Evolutionary conservation across 2,113 vertebrate genomes (phyloP).

Genomic region (Eudyptes chrysolophus): DNA sequence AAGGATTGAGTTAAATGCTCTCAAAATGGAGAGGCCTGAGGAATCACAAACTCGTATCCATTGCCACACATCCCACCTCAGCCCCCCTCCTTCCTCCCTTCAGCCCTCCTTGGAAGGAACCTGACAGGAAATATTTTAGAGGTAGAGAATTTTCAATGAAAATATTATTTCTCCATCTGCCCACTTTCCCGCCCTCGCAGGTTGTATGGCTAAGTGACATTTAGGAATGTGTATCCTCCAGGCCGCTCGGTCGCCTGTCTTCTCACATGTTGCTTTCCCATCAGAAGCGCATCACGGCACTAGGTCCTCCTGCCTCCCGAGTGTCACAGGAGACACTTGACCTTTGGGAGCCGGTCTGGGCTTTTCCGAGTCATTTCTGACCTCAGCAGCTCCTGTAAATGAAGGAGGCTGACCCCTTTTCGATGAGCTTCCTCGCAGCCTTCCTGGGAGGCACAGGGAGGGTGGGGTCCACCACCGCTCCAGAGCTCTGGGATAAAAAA

Average conservation of each 20-base stretch:
- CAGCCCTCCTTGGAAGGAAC: slow-evolving; percentile 61
- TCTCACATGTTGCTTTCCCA: slow-evolving; percentile 52
- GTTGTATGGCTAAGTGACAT: slow-evolving; percentile 69
- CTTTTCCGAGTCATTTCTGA: background rate
- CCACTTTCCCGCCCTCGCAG: slow-evolving; percentile 65
- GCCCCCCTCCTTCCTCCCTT: slow-evolving; percentile 2
- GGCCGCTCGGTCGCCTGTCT: background rate
- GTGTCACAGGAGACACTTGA: slow-evolving; percentile 56
- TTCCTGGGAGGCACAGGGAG: slow-evolving; percentile 21
- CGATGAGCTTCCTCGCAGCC: background rate
- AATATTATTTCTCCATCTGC: slow-evolving; percentile 75
- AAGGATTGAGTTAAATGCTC: slow-evolving; percentile 21
- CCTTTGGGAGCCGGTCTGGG: background rate
- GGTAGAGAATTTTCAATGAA: slow-evolving; percentile 71
- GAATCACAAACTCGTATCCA: slow-evolving; percentile 59
- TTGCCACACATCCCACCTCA: slow-evolving; percentile 29
- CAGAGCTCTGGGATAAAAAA: slow-evolving; percentile 18
- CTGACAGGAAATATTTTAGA: slow-evolving; percentile 73
- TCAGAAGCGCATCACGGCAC: background rate
- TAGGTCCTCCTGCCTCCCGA: background rate
- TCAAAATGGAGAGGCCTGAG: slow-evolving; percentile 54
- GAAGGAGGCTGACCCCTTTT: background rate
- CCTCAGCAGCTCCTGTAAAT: background rate
- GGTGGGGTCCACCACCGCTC: slow-evolving; percentile 37
- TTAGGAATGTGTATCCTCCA: slow-evolving; percentile 69